A percentile compares a stretch with the other conserved stretches of the same genome.
Evolutionary conservation across 1,140 invertebrate genomes (phyloP).

Genomic region (Elymnias hypermnestra): DNA sequence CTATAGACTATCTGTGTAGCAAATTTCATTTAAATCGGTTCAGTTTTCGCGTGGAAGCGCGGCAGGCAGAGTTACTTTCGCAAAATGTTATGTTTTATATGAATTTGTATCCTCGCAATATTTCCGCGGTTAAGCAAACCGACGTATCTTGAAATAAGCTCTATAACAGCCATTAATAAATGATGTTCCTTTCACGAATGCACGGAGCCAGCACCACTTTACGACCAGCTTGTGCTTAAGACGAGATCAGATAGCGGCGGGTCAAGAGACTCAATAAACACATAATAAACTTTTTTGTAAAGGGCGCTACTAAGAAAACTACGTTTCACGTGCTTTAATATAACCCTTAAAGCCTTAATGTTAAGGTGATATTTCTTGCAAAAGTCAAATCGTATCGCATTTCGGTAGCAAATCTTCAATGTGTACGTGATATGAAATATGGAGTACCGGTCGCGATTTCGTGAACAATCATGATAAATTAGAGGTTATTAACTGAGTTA

Average conservation of each 20-base stretch:
- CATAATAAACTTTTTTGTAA: constrained; percentile 25
- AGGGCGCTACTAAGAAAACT: background rate
- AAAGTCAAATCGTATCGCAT: background rate
- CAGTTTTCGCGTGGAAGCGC: background rate
- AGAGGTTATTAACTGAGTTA: constrained; percentile 11
- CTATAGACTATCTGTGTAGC: no score
- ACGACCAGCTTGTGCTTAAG: background rate
- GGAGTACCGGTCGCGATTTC: constrained; percentile 7
- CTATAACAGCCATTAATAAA: constrained; percentile 3
- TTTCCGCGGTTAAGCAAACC: background rate
- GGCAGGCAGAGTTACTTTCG: no score
- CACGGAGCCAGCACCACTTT: background rate
- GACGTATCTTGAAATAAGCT: constrained; percentile 3
- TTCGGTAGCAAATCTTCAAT: constrained; percentile 6
- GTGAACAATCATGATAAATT: constrained; percentile 20
- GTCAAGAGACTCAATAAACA: constrained; percentile 34
- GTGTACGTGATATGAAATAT: constrained; percentile 15
- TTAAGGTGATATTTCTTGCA: background rate
- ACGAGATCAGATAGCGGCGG: constrained; percentile 26
- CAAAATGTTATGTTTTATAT: no score
- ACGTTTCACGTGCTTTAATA: background rate
- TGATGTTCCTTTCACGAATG: background rate
- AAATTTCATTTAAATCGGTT: no score
- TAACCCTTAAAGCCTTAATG: background rate
- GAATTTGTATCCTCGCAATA: no score